Conservation (phyloP, 2,113 vertebrate species). For the Acrocephalus kingi region DNA sequence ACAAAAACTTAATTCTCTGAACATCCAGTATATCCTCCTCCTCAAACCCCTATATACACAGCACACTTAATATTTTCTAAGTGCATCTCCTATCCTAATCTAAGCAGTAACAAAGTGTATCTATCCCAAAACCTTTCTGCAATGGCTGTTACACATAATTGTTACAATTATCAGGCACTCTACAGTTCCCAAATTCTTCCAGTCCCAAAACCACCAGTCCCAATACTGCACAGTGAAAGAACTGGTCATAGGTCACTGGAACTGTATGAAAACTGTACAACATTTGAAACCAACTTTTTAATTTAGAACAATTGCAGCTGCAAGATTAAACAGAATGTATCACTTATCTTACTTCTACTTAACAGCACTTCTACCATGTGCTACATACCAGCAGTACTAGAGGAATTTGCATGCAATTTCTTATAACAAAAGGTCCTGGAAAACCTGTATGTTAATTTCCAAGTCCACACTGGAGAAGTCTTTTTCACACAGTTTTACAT, state of each 20-base stretch:
- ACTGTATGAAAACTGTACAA: not conserved
- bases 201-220: too few relatives aligned
- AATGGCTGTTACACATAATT: not conserved
- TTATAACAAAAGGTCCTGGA: not conserved
- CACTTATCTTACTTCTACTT: not conserved
- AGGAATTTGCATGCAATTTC: not conserved
- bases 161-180: not conserved
- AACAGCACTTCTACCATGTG: not conserved
- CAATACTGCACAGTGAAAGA: not conserved
- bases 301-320: not conserved
- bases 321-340: not conserved
- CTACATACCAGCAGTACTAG: not conserved
- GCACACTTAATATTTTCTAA: not conserved
- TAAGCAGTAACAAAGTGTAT: not conserved
- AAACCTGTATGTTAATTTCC: not conserved
- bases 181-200: not conserved
- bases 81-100: not conserved
- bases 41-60: rapidly evolving
- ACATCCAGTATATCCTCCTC: not conserved
- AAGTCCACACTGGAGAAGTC: not conserved
- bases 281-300: not conserved
- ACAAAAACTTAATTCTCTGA: not conserved
- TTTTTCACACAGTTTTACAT: not conserved
- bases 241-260: not conserved
- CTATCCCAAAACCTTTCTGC: not conserved